These are phyloP conservation scores for Monopterus albus DNA, from an alignment of 2,113 vertebrate species.

Conservation along the genomic window DNA sequence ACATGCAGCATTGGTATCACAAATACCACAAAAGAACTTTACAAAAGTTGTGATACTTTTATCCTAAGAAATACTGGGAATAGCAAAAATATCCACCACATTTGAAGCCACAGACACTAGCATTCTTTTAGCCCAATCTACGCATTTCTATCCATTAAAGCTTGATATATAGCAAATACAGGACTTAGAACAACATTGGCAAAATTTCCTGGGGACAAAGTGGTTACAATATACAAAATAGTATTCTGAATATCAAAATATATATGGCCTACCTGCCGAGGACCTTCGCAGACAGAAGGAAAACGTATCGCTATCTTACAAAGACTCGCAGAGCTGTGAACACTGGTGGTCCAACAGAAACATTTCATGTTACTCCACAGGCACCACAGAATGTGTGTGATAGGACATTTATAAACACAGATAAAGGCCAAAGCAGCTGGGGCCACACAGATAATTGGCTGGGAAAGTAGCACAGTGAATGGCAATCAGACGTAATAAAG, in stretches of 20 bases:
- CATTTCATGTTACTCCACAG: slow-evolving; percentile 62
- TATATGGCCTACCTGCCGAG: slow-evolving; percentile 63
- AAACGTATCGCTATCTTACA: slow-evolving; percentile 36
- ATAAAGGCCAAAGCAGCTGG: slow-evolving; percentile 76
- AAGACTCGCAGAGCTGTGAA: slow-evolving; percentile 52
- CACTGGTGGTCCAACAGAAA: slow-evolving; percentile 60
- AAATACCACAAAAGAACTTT: neutral
- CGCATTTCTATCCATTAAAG: no score
- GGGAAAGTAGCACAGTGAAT: slow-evolving; percentile 64
- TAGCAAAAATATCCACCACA: neutral
- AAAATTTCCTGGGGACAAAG: neutral
- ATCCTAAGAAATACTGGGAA: no score
- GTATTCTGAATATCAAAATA: neutral
- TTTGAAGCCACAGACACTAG: neutral
- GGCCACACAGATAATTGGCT: slow-evolving; percentile 77
- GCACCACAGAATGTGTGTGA: slow-evolving; percentile 61
- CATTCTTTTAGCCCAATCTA: neutral
- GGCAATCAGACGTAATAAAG: slow-evolving; percentile 4
- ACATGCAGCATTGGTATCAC: neutral
- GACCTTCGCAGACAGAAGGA: slow-evolving; percentile 30
- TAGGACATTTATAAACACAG: slow-evolving; percentile 78
- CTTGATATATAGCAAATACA: no score
- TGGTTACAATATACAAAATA: neutral
- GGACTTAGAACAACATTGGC: no score
- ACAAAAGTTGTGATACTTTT: no score